Percentiles rank a stretch among this genome's conserved stretches.
Evolutionary conservation across 2,888 invertebrate genomes (phyloP).

Genomic region (Autographa gamma): DNA sequence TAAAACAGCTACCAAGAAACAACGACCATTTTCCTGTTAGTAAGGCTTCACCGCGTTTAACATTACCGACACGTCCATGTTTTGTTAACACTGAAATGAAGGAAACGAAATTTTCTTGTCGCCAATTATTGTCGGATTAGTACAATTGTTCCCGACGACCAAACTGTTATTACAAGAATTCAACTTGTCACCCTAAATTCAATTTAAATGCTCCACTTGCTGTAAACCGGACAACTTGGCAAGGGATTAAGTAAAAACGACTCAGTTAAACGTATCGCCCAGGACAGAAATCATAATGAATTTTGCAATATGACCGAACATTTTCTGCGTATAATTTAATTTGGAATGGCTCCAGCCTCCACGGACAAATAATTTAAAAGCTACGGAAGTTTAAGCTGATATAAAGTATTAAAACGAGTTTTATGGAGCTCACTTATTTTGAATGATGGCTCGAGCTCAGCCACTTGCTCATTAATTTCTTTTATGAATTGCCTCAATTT

Average conservation of each 20-base stretch:
- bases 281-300: conserved; percentile 77
- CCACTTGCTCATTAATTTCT: conserved; percentile 79
- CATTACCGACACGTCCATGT: conserved; percentile 36
- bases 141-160: conserved; percentile 61
- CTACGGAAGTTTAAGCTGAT: conserved; percentile 85
- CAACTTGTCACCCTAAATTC: conserved; percentile 60
- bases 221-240: conserved; percentile 64
- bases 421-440: conserved; percentile 80
- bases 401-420: conserved; percentile 86
- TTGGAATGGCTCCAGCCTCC: conserved; percentile 85
- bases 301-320: conserved; percentile 79
- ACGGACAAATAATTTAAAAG: conserved; percentile 86
- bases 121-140: conserved; percentile 55
- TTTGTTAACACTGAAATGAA: conserved; percentile 34
- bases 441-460: conserved; percentile 80
- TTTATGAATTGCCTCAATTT: conserved; percentile 74
- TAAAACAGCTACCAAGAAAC: conserved; percentile 3
- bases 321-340: conserved; percentile 85
- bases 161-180: conserved; percentile 62
- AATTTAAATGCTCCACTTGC: conserved; percentile 63
- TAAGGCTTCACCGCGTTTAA: conserved; percentile 23
- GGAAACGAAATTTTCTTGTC: conserved; percentile 50
- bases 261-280: conserved; percentile 68
- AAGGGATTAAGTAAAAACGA: conserved; percentile 69
- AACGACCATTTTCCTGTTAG: not conserved